phyloP scores from a whole-genome alignment of 2,113 vertebrate genomes.

The Colossoma macropomum region DNA sequence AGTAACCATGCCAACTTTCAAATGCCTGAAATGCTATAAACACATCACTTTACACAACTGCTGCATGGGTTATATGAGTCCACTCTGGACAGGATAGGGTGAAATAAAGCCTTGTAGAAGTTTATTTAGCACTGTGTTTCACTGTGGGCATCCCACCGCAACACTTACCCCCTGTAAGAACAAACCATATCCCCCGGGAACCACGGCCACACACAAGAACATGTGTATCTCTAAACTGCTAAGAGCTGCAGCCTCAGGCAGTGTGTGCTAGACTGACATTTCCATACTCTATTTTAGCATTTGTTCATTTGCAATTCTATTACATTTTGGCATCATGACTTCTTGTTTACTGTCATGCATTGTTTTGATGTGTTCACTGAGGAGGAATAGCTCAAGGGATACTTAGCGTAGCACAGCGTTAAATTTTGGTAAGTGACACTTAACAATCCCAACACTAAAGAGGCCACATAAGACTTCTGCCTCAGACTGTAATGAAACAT shows the following conservation, averaged over 20 bases:
- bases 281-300: neutral
- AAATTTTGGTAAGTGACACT: slow-evolving; percentile 13
- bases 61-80: neutral
- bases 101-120: neutral
- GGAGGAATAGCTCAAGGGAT: slow-evolving; percentile 6
- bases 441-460: slow-evolving; percentile 5
- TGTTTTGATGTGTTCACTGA: slow-evolving; percentile 8
- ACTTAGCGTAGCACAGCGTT: neutral
- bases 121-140: neutral
- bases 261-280: neutral
- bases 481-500: slow-evolving; percentile 4
- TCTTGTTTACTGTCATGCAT: slow-evolving; percentile 19
- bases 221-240: neutral
- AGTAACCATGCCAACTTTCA: neutral
- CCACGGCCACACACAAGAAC: neutral
- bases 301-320: slow-evolving; percentile 27
- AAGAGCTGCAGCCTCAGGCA: neutral
- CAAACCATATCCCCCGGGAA: neutral
- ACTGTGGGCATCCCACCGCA: neutral
- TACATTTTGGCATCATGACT: neutral
- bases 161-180: neutral
- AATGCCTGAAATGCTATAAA: neutral
- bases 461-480: neutral
- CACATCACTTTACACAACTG: neutral
- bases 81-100: neutral